A percentile compares a stretch with the other conserved stretches of the same genome.
phyloP scores from a whole-genome alignment of 2,888 invertebrate genomes.

The Euplagia quadripunctaria region DNA sequence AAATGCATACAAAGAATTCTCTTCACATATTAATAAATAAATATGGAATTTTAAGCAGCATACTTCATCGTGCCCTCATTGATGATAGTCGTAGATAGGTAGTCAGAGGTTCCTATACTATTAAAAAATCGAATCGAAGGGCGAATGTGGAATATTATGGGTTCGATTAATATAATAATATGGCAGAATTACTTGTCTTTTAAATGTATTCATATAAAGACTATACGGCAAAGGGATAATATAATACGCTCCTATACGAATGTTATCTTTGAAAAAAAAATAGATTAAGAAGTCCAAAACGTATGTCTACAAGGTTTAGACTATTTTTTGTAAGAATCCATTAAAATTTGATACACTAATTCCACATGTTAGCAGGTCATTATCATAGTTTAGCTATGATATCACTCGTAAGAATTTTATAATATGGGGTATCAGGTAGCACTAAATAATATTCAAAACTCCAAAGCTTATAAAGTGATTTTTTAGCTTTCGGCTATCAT shows the following conservation, averaged over 20 bases:
- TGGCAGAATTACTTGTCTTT: too few relatives aligned
- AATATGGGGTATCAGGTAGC: conserved; percentile 17
- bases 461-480: not conserved
- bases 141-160: too few relatives aligned
- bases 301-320: not conserved
- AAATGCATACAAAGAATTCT: too few relatives aligned
- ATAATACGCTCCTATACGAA: not conserved
- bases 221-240: not conserved
- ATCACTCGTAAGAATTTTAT: conserved; percentile 21
- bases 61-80: too few relatives aligned
- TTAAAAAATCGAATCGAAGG: too few relatives aligned
- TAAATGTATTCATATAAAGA: not conserved
- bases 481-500: conserved; percentile 15
- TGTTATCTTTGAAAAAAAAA: not conserved
- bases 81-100: too few relatives aligned
- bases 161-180: too few relatives aligned
- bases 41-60: too few relatives aligned
- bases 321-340: not conserved
- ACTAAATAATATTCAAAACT: conserved; percentile 2
- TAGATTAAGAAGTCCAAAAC: not conserved
- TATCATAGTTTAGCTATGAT: conserved; percentile 16
- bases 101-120: too few relatives aligned
- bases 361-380: conserved; percentile 6
- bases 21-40: too few relatives aligned
- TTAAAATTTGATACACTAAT: not conserved